Evolutionary conservation across 1,140 invertebrate species (phyloP).

Genomic region (Drosophila dunni): DNA sequence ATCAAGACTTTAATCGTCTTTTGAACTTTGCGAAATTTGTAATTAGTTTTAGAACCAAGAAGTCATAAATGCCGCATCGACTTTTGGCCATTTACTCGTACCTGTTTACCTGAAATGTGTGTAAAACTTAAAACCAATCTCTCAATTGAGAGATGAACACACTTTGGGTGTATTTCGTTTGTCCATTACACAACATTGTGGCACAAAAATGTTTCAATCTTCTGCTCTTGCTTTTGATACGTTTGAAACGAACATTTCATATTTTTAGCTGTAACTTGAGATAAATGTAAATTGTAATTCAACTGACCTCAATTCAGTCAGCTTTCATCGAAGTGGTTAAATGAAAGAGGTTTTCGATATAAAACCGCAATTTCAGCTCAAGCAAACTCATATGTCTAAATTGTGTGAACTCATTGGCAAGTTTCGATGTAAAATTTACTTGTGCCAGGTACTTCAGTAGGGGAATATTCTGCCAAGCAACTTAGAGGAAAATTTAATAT

Average conservation of each 20-base stretch:
- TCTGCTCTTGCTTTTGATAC: neutral
- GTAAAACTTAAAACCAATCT: neutral
- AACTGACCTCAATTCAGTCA: constrained; percentile 24
- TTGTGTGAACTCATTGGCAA: constrained; percentile 18
- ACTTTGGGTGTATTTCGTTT: constrained; percentile 8
- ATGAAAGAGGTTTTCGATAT: constrained; percentile 27
- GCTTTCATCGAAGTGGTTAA: constrained; percentile 4
- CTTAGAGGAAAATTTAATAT: no score
- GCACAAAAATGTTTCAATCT: neutral
- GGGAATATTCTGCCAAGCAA: neutral
- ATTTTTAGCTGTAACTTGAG: constrained; percentile 7
- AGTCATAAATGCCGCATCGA: neutral
- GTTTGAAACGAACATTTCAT: constrained; percentile 32
- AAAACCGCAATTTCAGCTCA: constrained; percentile 17
- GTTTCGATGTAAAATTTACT: neutral
- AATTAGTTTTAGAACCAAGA: constrained; percentile 18
- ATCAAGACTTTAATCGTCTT: neutral
- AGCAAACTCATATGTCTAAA: constrained; percentile 31
- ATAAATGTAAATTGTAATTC: constrained; percentile 28
- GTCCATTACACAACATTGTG: constrained; percentile 24
- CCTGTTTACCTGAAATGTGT: neutral
- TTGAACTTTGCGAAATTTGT: constrained; percentile 2
- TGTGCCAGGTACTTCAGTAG: no score
- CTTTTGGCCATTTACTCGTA: neutral
- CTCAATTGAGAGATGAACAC: neutral